Evolutionary conservation across 2,888 invertebrate species (phyloP).

Genomic region (Chymomyza caudatula): DNA sequence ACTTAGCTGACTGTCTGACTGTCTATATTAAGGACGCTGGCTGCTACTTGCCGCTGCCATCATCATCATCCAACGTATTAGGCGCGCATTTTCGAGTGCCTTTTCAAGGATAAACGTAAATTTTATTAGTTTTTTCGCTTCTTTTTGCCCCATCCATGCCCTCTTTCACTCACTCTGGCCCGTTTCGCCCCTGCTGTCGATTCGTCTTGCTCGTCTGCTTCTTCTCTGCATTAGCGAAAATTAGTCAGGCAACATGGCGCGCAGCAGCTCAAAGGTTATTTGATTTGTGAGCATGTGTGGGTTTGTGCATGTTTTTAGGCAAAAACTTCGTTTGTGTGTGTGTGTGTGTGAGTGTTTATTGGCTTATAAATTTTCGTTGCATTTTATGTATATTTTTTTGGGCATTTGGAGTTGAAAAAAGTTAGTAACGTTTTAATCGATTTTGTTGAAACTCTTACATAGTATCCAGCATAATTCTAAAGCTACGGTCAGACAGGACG

Average conservation of each 20-base stretch:
- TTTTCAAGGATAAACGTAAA: constrained; percentile 70
- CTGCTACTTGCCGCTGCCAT: constrained; percentile 32
- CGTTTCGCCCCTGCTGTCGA: background rate
- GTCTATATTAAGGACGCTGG: constrained; percentile 62
- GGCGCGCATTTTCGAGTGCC: constrained; percentile 71
- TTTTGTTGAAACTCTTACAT: too few relatives aligned
- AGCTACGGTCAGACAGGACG: too few relatives aligned
- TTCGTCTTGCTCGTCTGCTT: constrained; percentile 14
- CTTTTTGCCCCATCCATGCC: constrained; percentile 2
- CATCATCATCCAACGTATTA: constrained; percentile 47
- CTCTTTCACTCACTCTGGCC: background rate
- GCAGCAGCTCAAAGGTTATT: constrained; percentile 51
- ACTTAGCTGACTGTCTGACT: constrained; percentile 49
- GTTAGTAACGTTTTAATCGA: too few relatives aligned
- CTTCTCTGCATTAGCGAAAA: constrained; percentile 68
- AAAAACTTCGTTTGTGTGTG: background rate
- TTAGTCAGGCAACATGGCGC: constrained; percentile 51
- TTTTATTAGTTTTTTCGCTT: constrained; percentile 63
- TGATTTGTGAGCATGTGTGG: constrained; percentile 19
- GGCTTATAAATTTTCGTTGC: background rate
- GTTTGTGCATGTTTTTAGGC: too few relatives aligned
- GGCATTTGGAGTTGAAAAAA: background rate
- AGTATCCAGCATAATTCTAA: too few relatives aligned
- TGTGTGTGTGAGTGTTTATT: background rate
- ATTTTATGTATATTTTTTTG: constrained; percentile 2